Evolutionary conservation across 2,113 vertebrate genomes (phyloP), one percentile per base, ranked within the genome.

Genomic region (Struthidea cinerea): DNA sequence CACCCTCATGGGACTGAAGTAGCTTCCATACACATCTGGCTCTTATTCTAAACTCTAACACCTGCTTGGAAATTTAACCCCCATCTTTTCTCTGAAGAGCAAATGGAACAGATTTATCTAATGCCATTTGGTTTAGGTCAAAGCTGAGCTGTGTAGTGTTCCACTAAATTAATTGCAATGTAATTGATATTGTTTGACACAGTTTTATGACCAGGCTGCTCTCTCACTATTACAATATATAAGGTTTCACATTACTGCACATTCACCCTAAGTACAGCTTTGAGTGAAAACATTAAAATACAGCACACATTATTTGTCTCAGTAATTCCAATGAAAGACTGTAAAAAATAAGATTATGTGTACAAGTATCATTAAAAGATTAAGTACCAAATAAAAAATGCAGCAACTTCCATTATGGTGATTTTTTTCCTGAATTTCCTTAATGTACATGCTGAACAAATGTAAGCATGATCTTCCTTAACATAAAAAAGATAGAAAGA

Each of bases 1-100:
- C 95, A 97, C 96, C 79, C 96, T 96, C 97, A 21, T 8, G 97
- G 97, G 96, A 94, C 94, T 17, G 16, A 95, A 97, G 92, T 76
- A 94, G 81, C 88, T 97, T 96, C 95, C 92, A 73, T 42, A 89
- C 92, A 97, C 97, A 98, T 97, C 97, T 97, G 97, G 93, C 96
- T 97, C 94, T 97, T 97, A 96, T 95, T 97, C 94, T 97, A 97
- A 97, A 97, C 93, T 96, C 89, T 85, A 96, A 96, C 97, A 97
- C 97, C 96, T 97, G 94, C 82, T 74, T 94, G 79, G 91, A 97
- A 97, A 97, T 95, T 84, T 93, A 97, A 97, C 93, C 85, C 94
- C 79, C 37, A 50, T 95, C 56, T 95, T 94, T 89, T 93, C 87
- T 96, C 83, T 90, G 77, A 96, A 96, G 93, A 97, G 90, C 64